Evolutionary conservation across 2,888 invertebrate species (phyloP), one percentile per base, ranked within the genome.

Genomic region (Amiota minor): DNA sequence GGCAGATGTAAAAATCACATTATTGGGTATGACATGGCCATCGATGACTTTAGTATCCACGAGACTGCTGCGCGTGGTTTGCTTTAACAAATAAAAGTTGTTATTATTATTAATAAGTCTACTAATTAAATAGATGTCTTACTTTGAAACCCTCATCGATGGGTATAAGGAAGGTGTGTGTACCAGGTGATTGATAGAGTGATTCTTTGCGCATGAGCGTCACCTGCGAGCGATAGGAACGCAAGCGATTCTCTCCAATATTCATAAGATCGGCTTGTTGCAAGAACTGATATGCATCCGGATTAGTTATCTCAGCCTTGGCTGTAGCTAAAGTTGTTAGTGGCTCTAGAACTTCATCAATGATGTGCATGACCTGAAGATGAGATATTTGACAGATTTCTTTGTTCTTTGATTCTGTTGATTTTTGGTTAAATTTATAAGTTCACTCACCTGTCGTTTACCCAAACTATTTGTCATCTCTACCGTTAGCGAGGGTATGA

Each of bases 111-210:
- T 35, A 18, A 65, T 65, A 49, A 49, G 50, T 1, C 23, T 61
- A 10, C n/a, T 11, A 20, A 67, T n/a, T 56, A 56, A 14, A 3
- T 56, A 4, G 11, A 9, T 10, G 11, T 20, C 14, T 14, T 91
- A 96, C 96, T 93, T 94, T 94, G 85, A 96, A 96, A 74, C 96
- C 96, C 88, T 96, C 95, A 89, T 97, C 97, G 61, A 97, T 94
- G 9, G 97, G 97, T 82, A 97, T 94, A 87, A 97, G 96, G 90
- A 96, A 97, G 16, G 97, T 97, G 89, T 95, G 94, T 75, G 93
- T 92, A 68, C 96, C 96, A 79, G 94, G 94, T 49, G 93, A 93
- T 83, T 93, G 93, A 89, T 95, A 96, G 62, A 96, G 92, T 74
- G 93, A 92, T 86, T 93, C 93, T 90, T 95, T 95, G 80, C 93